Evolutionary conservation across 1,140 invertebrate species (phyloP).

Genomic region (Heliconius hewitsoni): DNA sequence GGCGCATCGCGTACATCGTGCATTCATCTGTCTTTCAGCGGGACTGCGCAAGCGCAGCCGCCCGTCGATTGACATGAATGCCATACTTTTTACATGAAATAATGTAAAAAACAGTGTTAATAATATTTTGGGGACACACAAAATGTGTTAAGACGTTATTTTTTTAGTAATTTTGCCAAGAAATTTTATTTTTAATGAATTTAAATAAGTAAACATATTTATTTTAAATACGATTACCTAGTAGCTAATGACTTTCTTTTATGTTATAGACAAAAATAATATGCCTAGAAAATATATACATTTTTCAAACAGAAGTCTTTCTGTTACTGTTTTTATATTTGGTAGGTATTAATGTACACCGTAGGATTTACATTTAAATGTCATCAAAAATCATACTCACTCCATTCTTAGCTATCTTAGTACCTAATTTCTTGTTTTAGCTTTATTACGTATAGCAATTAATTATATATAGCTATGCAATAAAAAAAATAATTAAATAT

Average conservation of each 20-base stretch:
- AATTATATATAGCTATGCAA: too few species aligned
- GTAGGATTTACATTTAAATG: too few species aligned
- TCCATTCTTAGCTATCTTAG: too few species aligned
- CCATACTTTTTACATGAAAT: slow-evolving; percentile 17
- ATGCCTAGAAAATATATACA: not conserved
- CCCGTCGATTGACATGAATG: slow-evolving; percentile 38
- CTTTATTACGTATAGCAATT: too few species aligned
- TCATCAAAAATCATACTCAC: too few species aligned
- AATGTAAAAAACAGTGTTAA: not conserved
- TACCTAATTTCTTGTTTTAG: too few species aligned
- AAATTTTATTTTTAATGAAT: not conserved
- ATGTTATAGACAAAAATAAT: not conserved
- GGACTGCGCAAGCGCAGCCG: slow-evolving; percentile 24
- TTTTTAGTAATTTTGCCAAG: not conserved
- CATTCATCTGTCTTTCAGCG: slow-evolving; percentile 41
- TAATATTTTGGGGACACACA: not conserved
- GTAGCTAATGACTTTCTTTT: not conserved
- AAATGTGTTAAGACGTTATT: not conserved
- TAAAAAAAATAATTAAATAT: too few species aligned
- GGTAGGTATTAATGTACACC: too few species aligned
- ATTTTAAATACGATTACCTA: not conserved
- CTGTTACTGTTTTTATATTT: too few species aligned
- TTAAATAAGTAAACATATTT: not conserved
- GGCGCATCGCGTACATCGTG: slow-evolving; percentile 23
- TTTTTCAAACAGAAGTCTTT: not conserved